These are phyloP conservation scores for Crocidura indochinensis DNA, from an alignment of 2,797 vertebrate species.

Conservation along the genomic window DNA sequence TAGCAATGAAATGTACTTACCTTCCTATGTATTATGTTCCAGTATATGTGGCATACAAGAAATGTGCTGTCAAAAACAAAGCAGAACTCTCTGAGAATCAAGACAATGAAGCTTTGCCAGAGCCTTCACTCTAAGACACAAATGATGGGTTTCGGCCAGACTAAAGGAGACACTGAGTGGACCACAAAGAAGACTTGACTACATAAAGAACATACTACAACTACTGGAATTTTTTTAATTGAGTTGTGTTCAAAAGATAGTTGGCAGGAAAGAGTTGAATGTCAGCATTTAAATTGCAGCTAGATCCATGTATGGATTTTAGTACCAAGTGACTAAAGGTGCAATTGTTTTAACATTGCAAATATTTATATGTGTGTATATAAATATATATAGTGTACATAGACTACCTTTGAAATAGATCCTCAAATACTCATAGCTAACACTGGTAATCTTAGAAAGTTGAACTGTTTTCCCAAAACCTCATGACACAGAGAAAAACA, in stretches of 20 bases:
- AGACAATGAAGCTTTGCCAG: conserved; percentile 52
- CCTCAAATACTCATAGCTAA: not conserved
- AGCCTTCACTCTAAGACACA: not conserved
- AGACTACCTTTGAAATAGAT: conserved; percentile 20
- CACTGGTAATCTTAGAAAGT: not conserved
- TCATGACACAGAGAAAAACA: conserved; percentile 11
- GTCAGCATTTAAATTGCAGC: conserved; percentile 43
- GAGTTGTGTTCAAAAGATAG: conserved; percentile 65
- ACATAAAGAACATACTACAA: conserved; percentile 25
- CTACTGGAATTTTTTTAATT: conserved; percentile 62
- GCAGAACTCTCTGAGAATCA: conserved; percentile 70
- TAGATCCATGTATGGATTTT: conserved; percentile 45
- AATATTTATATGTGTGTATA: conserved; percentile 41
- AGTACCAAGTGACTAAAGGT: not conserved
- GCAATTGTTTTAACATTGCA: conserved; percentile 31
- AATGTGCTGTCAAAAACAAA: conserved; percentile 69
- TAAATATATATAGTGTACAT: not conserved
- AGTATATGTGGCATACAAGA: conserved; percentile 90
- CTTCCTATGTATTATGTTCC: conserved; percentile 65
- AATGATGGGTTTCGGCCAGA: conserved; percentile 88
- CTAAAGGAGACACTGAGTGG: conserved; percentile 67
- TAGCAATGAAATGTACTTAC: conserved; percentile 20
- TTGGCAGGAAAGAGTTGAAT: conserved; percentile 67
- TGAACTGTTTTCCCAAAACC: conserved; percentile 3
- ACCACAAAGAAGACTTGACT: conserved; percentile 39